Base-by-base conservation (phyloP, 53 echinoderm and acorn worm genomes). In the Holothuria scabra region DNA sequence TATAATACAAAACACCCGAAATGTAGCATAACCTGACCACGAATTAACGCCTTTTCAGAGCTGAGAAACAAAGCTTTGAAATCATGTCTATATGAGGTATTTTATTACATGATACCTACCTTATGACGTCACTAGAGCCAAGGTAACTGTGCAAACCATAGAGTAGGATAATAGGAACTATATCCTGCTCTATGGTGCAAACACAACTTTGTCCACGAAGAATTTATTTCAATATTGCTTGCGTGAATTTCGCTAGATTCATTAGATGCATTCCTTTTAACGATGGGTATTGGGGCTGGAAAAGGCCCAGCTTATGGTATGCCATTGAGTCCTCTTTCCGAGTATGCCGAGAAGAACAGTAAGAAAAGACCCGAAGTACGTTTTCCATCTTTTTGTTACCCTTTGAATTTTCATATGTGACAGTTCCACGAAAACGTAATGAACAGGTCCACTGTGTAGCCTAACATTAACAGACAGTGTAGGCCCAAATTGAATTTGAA, bases 251-350 rank as follows among this genome's bases (percentile, higher is more conserved):
- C 3, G 6, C 12, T 78, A 57, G 64, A 65, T 52, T 4, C 18
- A 18, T 52, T 52, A 16, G 18, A 52, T 52, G 52, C 14, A 18
- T 52, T 16, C 76, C 58, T 35, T 83, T 74, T 60, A 16, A 56
- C 22, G 18, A 97, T 97, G 97, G 97, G 97, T 28, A 86, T 89
- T 76, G 97, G 93, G 58, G 97, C 92, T 21, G 93, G 92, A 52
- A 97, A 92, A 83, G 86, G 92, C 63, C 97, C 92, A 19, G 76
- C 82, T 13, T 88, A 93, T 46, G 97, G 97, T 21, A 88, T 97
- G 86, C 97, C 97, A 56, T 65, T 94, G 23, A 97, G 93, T 83
- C 97, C 97, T 24, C 84, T 89, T n/a, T 93, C 90, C 3, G 92
- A 90, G 81, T 90, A 92, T 49, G 97, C 94, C 10, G 93, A 92